Evolutionary conservation across 2,888 invertebrate species (phyloP), one percentile per base, ranked within the genome.

Genomic region (Lasioglossum lativentre): DNA sequence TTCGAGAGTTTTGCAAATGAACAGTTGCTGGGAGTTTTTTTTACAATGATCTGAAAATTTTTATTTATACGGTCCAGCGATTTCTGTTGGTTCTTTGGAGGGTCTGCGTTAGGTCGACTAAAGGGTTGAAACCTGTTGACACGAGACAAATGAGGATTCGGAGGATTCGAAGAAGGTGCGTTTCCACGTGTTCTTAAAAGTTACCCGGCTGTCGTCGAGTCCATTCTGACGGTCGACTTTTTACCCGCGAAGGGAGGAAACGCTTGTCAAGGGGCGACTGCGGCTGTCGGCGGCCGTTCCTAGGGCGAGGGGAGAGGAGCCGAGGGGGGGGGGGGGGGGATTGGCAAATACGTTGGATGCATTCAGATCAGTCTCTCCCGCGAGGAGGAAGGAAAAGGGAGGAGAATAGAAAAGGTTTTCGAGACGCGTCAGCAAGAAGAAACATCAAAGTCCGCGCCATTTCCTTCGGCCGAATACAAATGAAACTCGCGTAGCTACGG

Each of bases 311-410:
- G 68, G 45, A 40, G 71, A 19, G 68, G 78, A 45, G 73, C 19
- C 16, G 66, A 72, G 76, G 23, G 68, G 23, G 14, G 78, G 86
- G 10, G 66, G 68, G 76, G 23, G 68, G 23, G 14, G 78, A 86
- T 89, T 84, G 90, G 91, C 89, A 91, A 91, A 92, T 93, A 94
- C 94, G 92, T 90, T 88, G 91, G 91, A 93, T 92, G 94, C 93
- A 94, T 94, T 94, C 93, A 93, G 94, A 94, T 93, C 92, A 92
- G 91, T 85, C 85, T 68, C 70, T 81, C 56, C 4, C 71, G n/a
- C 81, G 59, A 68, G 83, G 79, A 79, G 80, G 71, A 79, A 75
- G 34, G 70, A 66, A 8, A 19, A 66, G 75, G 79, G 75, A 45
- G 68, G 82, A 38, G 70, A 83, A 80, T 80, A 83, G 86, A 86